phyloP scores from a whole-genome alignment of 2,888 invertebrate genomes.

The Lymantria monacha region DNA sequence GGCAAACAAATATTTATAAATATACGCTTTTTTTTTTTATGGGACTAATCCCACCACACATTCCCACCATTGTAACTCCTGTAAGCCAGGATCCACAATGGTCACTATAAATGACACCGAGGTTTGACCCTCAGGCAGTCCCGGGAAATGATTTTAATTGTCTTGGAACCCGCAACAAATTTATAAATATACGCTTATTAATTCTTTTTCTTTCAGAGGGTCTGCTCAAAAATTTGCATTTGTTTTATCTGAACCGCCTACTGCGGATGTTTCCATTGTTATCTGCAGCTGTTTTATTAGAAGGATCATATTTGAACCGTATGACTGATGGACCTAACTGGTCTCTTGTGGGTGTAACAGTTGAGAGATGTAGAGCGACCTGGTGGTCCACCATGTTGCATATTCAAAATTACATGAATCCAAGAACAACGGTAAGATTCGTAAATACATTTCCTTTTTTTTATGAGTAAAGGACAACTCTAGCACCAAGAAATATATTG shows the following conservation, averaged over 20 bases:
- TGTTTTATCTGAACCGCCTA: conserved; percentile 53
- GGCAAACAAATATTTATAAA: too few relatives aligned
- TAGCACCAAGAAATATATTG: too few relatives aligned
- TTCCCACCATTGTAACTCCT: too few relatives aligned
- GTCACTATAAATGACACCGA: too few relatives aligned
- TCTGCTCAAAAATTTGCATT: conserved; percentile 48
- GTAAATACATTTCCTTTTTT: background rate
- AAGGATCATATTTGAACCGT: conserved; percentile 45
- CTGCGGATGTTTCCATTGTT: conserved; percentile 57
- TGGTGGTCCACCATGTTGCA: conserved; percentile 60
- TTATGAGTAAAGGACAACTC: background rate
- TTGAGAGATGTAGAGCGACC: conserved; percentile 41
- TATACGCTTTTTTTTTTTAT: too few relatives aligned
- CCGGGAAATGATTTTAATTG: too few relatives aligned
- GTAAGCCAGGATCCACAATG: too few relatives aligned
- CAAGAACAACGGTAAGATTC: conserved; percentile 6
- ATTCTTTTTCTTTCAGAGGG: conserved; percentile 25
- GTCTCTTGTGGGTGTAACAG: conserved; percentile 21
- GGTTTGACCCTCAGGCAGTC: too few relatives aligned
- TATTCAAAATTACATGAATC: conserved; percentile 53
- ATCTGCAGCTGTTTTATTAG: conserved; percentile 42
- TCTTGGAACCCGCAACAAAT: too few relatives aligned
- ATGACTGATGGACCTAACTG: conserved; percentile 51
- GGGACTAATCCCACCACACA: too few relatives aligned
- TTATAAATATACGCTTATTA: too few relatives aligned